Evolutionary conservation across 2,888 invertebrate genomes (phyloP), one percentile per base, ranked within the genome.

Genomic region (Drosophila tanythrix): DNA sequence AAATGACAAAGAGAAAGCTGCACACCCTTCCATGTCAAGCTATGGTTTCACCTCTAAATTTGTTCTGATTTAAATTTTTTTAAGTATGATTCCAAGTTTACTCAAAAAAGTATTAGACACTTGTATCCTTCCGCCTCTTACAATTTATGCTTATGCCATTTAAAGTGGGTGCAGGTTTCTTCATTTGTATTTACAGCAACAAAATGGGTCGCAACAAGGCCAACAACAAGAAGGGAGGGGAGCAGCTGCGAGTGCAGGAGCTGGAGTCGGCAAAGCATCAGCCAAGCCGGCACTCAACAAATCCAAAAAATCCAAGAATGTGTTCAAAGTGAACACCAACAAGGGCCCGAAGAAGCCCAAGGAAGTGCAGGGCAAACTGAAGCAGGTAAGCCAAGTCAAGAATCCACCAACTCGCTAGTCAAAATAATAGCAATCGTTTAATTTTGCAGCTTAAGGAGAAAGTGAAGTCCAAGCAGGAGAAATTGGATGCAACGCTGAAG

Each of bases 321-420:
- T 93, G 15, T 93, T 93, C 70, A 93, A 93, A 73, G 92, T 93
- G 18, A 80, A 81, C 70, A 70, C 79, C 51, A 92, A 89, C 64
- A 86, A 84, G 51, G 91, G 91, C 71, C 93, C 82, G 21, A 93
- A 92, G 74, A 93, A 93, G 77, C 93, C 93, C 53, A 93, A 92
- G 71, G 92, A 92, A 62, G 93, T 93, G 10, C 92, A 92, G 74
- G 92, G 92, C 43, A 93, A 93, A 75, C 79, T 93, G 21, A 93
- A 93, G 76, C 91, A 92, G 92, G 93, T 93, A 57, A 77, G 67
- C 10, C n/a, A 1, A 43, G 1, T 2, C 29, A 25, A 21, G 15
- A 27, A 27, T 25, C 15, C 7, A 13, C 33, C 6, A 11, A 27
- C 2, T 11, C 11, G 6, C 21, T 6, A n/a, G 25, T 13, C 11